Conservation (phyloP, 2,113 vertebrate species). For the Myrmophylax atrothorax region DNA sequence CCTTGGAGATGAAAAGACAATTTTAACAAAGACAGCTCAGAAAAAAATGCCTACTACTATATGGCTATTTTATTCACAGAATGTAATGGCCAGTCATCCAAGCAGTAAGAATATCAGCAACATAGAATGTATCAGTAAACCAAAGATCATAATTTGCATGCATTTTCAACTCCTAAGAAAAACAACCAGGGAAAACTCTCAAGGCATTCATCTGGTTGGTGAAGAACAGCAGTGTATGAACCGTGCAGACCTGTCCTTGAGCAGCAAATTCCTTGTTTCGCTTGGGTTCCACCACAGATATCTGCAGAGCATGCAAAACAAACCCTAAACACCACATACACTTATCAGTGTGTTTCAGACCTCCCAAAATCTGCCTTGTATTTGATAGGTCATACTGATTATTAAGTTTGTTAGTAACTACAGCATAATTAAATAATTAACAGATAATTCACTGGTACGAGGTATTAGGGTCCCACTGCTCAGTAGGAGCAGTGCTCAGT, state of each 20-base stretch:
- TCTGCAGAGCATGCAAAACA: neutral
- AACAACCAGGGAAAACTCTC: neutral
- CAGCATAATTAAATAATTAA: neutral
- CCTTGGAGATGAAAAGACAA: constrained; percentile 21
- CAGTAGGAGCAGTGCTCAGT: neutral
- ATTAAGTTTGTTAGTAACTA: neutral
- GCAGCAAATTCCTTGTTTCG: neutral
- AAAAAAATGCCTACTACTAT: neutral
- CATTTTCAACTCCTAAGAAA: neutral
- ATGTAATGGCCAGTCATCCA: neutral
- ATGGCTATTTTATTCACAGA: neutral
- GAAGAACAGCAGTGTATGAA: neutral
- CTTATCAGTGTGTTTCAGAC: neutral
- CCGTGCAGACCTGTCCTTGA: neutral
- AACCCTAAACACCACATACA: neutral
- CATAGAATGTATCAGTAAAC: neutral
- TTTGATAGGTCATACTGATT: neutral
- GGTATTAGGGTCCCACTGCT: neutral
- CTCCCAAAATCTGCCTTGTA: neutral
- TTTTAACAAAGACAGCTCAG: neutral
- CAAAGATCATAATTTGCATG: neutral
- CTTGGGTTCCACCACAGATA: neutral
- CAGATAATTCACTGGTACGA: neutral
- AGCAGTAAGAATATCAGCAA: neutral
- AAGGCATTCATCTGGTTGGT: neutral